Base-by-base conservation (phyloP, 2,888 invertebrate genomes). In the Embidobia sp. region DNA sequence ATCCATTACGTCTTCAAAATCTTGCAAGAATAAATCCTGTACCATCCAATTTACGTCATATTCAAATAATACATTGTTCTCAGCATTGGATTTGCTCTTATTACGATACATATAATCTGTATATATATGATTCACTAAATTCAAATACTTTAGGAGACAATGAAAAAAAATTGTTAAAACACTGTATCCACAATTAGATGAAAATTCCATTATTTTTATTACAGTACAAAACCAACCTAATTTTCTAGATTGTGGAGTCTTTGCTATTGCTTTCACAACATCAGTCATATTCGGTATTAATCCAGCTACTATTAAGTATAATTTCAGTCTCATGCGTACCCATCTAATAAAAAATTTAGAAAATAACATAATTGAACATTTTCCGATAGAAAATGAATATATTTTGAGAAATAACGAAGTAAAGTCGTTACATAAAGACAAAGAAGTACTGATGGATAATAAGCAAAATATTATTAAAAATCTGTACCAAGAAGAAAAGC, bases 161-260 rank as follows among this genome's bases (percentile, higher is more conserved):
- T 29, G 6, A 29, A 8, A 29, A 8, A 29, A 2, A 5, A 29
- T 3, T 5, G 8, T 2, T 29, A n/a, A 29, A 29, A 8, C 2
- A 6, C 8, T 29, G n/a, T 29, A 6, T 29, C 29, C 29, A 29
- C 29, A 29, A 8, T 16, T 42, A 16, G n/a, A 19, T 6, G 18
- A 19, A 8, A 42, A 16, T 8, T n/a, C 16, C 6, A 42, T 15
- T 42, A n/a, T 4, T n/a, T 40, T 35, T 35, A 2, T 7, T 5
- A 10, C 7, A 35, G 19, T 35, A 1, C 53, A 53, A 13, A 10
- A 16, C 3, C 53, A 53, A 22, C 33, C 35, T 8, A 53, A 53
- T 35, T 33, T 18, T 7, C 6, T 18, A n/a, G 53, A 22, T 35
- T 53, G 53, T 33, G 35, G 53, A 4, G 53, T 53, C 3, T 53